A percentile compares a stretch with the other conserved stretches of the same genome.
These are phyloP conservation scores for Psilanteris sp. DNA, from an alignment of 1,140 invertebrate genomes.

Conservation along the genomic window DNA sequence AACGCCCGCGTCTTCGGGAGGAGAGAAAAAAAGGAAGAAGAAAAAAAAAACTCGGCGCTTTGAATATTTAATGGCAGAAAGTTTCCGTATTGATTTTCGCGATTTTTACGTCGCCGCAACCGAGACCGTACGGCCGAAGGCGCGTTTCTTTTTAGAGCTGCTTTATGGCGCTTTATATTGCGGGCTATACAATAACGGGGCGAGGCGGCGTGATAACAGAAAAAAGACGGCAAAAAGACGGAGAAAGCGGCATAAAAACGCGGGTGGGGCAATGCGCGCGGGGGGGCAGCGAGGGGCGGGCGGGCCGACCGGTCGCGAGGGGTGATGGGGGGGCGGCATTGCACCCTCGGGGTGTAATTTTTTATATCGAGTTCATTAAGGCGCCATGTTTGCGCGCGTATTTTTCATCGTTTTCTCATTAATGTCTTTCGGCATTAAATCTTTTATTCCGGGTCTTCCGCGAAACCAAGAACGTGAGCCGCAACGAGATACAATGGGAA, in stretches of 20 bases:
- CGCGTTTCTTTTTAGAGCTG: conserved; percentile 75
- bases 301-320: too few species aligned
- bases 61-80: conserved; percentile 79
- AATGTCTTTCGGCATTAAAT: conserved; percentile 73
- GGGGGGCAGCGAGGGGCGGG: background rate
- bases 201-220: conserved; percentile 74
- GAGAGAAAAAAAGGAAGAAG: too few species aligned
- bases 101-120: conserved; percentile 79
- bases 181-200: conserved; percentile 65
- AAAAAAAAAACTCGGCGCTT: conserved; percentile 75
- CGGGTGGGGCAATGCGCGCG: conserved; percentile 4
- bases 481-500: conserved; percentile 60
- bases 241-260: conserved; percentile 5
- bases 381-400: conserved; percentile 68
- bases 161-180: conserved; percentile 78
- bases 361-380: conserved; percentile 78
- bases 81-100: conserved; percentile 79
- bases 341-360: conserved; percentile 49
- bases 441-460: conserved; percentile 70
- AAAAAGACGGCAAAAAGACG: conserved; percentile 68
- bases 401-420: conserved; percentile 62
- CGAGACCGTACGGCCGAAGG: conserved; percentile 75
- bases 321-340: conserved; percentile 26
- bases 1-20: conserved; percentile 59
- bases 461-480: conserved; percentile 57